Percentiles rank a stretch among this genome's conserved stretches.
phyloP scores from a whole-genome alignment of 2,888 invertebrate species.

The Himalopsyche tibetana region DNA sequence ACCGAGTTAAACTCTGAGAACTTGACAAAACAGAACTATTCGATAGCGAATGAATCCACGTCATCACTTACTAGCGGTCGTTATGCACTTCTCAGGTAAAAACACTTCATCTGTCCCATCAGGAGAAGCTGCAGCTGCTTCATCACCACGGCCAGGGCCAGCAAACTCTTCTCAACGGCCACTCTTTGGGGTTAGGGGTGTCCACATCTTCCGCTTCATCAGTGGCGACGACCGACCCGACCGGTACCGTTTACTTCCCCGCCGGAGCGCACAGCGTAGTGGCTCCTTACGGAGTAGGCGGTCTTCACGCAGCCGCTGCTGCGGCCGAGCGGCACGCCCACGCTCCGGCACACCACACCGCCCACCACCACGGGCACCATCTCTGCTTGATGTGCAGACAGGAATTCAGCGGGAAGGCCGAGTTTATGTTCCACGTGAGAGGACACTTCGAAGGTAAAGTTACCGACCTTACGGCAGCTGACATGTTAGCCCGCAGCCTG shows the following conservation, averaged over 20 bases:
- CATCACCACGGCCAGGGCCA: slow-evolving; percentile 76
- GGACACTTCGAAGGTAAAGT: slow-evolving; percentile 81
- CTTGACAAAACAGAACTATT: too few species aligned
- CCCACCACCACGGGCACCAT: slow-evolving; percentile 73
- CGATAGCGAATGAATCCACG: slow-evolving; percentile 20
- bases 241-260: slow-evolving; percentile 72
- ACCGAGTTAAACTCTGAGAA: too few species aligned
- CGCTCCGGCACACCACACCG: slow-evolving; percentile 69
- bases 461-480: slow-evolving; percentile 76
- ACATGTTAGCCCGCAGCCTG: slow-evolving; percentile 75
- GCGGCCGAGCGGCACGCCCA: slow-evolving; percentile 53
- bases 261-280: slow-evolving; percentile 69
- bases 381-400: slow-evolving; percentile 82
- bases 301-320: slow-evolving; percentile 50
- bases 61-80: slow-evolving; percentile 47
- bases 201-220: slow-evolving; percentile 45
- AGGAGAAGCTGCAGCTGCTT: slow-evolving; percentile 74
- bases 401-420: slow-evolving; percentile 81
- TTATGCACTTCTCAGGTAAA: slow-evolving; percentile 71
- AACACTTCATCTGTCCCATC: slow-evolving; percentile 73
- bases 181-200: slow-evolving; percentile 69
- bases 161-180: slow-evolving; percentile 71
- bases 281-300: slow-evolving; percentile 48
- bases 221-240: slow-evolving; percentile 68
- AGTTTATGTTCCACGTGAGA: slow-evolving; percentile 83